Base-by-base conservation (phyloP, 2,888 invertebrate species). In the Cataglyphis cursor region DNA sequence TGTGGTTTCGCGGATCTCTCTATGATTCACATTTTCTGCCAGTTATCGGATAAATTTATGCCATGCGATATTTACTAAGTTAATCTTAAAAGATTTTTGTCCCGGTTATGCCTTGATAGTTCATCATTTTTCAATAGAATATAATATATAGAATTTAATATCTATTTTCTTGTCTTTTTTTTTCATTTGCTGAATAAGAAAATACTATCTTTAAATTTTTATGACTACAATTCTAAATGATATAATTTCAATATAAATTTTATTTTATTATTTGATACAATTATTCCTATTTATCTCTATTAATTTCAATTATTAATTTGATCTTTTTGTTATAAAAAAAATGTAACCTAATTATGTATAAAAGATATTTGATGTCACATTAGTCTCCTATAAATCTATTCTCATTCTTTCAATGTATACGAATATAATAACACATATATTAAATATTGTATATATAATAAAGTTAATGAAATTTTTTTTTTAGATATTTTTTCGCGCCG, bases 391-490 rank as follows among this genome's bases (percentile, higher is more conserved):
- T 75, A 12, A 38, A 2, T 51, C 15, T n/a, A 64, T 35, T 8
- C 0, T 51, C 15, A 18, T 24, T 38, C 1, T 38, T 35, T 4
- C 0, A 18, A 21, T 38, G 12, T 18, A 75, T 51, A 15, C 65
- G 64, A 35, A 51, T 38, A 51, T 6, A 65, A 65, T 51, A n/a
- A 75, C 1, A 3, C 9, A 62, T n/a, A 31, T 31, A 35, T 6
- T 6, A 57, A 21, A 75, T 3, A 75, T 64, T 35, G 10, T 12
- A 12, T 28, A 12, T 10, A n/a, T 61, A 31, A 44, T 48, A 12
- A 48, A 31, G 18, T 59, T 44, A 21, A 68, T n/a, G 21, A 80
- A 70, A 35, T 62, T 83, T 83, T 87, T 83, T 87, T 87, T 81
- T 57, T 70, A 18, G 15, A 81, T 18, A 8, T 24, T 81, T 57